phyloP scores from a whole-genome alignment of 2,797 vertebrate species.

The Holocentrus rufus region DNA sequence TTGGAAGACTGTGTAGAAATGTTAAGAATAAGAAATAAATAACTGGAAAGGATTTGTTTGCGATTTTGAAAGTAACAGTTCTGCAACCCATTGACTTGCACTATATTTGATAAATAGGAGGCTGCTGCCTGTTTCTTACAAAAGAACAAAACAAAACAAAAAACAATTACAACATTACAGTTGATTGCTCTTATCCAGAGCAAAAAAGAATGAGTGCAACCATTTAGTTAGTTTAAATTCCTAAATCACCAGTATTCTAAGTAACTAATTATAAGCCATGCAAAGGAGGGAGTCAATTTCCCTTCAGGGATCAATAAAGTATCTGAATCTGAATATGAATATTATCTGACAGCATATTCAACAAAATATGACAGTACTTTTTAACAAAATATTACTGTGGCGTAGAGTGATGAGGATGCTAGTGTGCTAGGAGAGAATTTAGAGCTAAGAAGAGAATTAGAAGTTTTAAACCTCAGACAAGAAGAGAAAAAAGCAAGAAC shows the following conservation, averaged over 20 bases:
- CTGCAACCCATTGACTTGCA: neutral
- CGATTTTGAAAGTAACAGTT: neutral
- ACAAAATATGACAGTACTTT: too few species aligned
- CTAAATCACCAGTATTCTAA: too few species aligned
- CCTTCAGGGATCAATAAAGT: too few species aligned
- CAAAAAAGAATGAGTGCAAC: too few species aligned
- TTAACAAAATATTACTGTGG: neutral
- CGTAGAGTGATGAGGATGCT: neutral
- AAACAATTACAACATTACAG: too few species aligned
- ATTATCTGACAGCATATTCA: neutral
- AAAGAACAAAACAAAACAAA: too few species aligned
- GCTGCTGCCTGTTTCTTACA: neutral
- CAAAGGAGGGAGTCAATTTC: neutral
- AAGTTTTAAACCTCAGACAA: conserved; percentile 15
- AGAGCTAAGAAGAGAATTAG: neutral
- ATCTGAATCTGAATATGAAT: too few species aligned
- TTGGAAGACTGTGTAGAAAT: neutral
- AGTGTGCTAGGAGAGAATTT: neutral
- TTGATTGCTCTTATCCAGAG: too few species aligned
- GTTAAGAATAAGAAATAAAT: neutral
- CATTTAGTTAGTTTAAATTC: too few species aligned
- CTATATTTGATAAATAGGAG: neutral
- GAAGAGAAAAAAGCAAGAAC: conserved; percentile 15
- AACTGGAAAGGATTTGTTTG: neutral
- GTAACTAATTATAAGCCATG: too few species aligned